phyloP scores from a whole-genome alignment of 2,113 vertebrate genomes.

The Rhabdomys dilectus region DNA sequence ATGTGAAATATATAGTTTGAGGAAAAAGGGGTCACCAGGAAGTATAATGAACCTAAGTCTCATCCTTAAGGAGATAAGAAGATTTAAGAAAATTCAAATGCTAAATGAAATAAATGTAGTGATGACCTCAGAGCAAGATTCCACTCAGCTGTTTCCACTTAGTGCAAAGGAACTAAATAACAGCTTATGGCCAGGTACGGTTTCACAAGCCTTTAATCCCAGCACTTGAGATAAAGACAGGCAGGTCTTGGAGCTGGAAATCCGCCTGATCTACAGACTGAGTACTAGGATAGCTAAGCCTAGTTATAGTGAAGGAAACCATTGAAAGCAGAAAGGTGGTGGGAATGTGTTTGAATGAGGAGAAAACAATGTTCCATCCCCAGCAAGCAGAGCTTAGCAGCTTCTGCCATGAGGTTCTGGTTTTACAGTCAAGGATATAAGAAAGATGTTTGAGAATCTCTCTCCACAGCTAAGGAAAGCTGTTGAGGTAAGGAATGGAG shows the following conservation, averaged over 20 bases:
- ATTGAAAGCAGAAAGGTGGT: not conserved
- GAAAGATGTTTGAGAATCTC: not conserved
- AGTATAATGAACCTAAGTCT: not conserved
- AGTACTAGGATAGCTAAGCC: not conserved
- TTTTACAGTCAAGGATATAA: not conserved
- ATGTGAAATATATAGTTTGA: not conserved
- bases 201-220: not conserved
- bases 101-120: not conserved
- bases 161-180: not conserved
- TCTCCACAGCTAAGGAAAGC: not conserved
- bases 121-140: not conserved
- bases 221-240: not conserved
- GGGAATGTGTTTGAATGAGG: not conserved
- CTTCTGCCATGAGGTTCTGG: not conserved
- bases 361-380: not conserved
- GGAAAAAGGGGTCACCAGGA: not conserved
- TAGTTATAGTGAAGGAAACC: not conserved
- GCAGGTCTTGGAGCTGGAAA: not conserved
- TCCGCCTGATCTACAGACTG: not conserved
- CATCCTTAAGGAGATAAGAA: not conserved
- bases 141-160: not conserved
- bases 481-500: not conserved
- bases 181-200: not conserved
- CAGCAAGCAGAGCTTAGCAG: not conserved
- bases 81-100: not conserved